These are phyloP conservation scores for Drosophila bunnanda DNA, from an alignment of 2,888 invertebrate species.

Conservation along the genomic window DNA sequence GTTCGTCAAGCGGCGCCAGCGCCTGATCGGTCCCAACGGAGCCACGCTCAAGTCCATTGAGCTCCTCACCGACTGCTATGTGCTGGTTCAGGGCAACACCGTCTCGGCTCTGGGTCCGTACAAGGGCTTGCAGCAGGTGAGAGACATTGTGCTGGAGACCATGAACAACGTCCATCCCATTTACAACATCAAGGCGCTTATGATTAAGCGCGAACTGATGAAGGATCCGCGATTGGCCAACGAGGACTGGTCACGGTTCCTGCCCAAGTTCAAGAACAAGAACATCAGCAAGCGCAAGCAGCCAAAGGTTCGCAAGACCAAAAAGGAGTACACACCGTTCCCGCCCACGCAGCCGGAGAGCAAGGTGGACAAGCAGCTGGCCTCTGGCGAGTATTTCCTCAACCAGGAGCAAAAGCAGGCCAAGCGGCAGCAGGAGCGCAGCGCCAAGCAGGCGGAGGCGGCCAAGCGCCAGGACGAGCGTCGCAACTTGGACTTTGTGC, in stretches of 20 bases:
- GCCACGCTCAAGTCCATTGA: slow-evolving; percentile 99
- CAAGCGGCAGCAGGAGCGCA: slow-evolving; percentile 90
- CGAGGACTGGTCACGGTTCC: slow-evolving; percentile 98
- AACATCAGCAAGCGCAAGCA: slow-evolving; percentile 95
- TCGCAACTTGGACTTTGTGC: slow-evolving; percentile 92
- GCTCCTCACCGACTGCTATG: slow-evolving; percentile 97
- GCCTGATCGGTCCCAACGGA: slow-evolving; percentile 98
- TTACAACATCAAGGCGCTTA: slow-evolving; percentile 97
- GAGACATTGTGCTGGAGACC: slow-evolving; percentile 96
- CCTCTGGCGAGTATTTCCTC: slow-evolving; percentile 98
- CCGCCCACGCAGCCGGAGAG: slow-evolving; percentile 97
- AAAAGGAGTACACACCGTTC: slow-evolving; percentile 98
- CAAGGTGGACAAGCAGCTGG: slow-evolving; percentile 96
- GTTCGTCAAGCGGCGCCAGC: slow-evolving; percentile 96
- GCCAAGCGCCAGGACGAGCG: slow-evolving; percentile 90
- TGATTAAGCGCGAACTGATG: slow-evolving; percentile 98
- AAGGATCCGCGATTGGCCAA: slow-evolving; percentile 96
- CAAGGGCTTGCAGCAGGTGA: slow-evolving; percentile 93
- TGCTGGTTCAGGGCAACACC: slow-evolving; percentile 98
- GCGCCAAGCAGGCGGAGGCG: slow-evolving; percentile 91
- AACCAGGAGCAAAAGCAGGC: slow-evolving; percentile 92
- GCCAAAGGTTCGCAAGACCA: slow-evolving; percentile 93
- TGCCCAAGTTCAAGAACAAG: slow-evolving; percentile 96
- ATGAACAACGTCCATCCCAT: slow-evolving; percentile 99
- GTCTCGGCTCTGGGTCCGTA: slow-evolving; percentile 98